These are phyloP conservation scores for Myiozetetes cayanensis DNA, from an alignment of 2,113 vertebrate species.

Conservation along the genomic window DNA sequence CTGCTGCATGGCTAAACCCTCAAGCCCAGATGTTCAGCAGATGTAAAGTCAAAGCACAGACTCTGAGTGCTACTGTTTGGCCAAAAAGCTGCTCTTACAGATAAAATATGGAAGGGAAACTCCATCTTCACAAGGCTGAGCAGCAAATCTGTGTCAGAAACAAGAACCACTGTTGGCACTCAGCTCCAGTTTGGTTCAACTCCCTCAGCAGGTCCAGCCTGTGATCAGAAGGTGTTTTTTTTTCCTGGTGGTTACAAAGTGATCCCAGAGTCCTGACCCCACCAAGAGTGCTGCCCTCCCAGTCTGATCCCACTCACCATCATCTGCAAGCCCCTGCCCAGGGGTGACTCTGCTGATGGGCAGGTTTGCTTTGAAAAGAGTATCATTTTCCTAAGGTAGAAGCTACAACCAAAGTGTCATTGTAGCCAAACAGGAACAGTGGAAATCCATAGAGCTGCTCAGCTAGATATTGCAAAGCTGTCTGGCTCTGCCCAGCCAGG, in stretches of 20 bases:
- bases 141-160: background rate
- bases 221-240: background rate
- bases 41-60: slow-evolving; percentile 12
- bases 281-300: background rate
- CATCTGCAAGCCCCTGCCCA: background rate
- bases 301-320: background rate
- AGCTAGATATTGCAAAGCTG: slow-evolving; percentile 6
- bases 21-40: slow-evolving; percentile 41
- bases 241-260: background rate
- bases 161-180: background rate
- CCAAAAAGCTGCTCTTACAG: background rate
- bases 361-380: background rate
- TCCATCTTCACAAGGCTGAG: background rate
- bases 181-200: background rate
- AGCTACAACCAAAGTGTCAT: background rate
- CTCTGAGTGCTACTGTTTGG: background rate
- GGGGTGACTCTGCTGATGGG: background rate
- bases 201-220: background rate
- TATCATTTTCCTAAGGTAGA: background rate
- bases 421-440: background rate
- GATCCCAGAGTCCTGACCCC: background rate
- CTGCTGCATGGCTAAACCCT: slow-evolving; percentile 14
- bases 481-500: background rate
- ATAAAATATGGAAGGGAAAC: background rate
- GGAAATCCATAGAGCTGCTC: slow-evolving; percentile 15